A percentile compares a stretch with the other conserved stretches of the same genome.
These are phyloP conservation scores for Dendronephthya gigantea DNA, from an alignment of 64 coral and sea anemone species.

Conservation along the genomic window DNA sequence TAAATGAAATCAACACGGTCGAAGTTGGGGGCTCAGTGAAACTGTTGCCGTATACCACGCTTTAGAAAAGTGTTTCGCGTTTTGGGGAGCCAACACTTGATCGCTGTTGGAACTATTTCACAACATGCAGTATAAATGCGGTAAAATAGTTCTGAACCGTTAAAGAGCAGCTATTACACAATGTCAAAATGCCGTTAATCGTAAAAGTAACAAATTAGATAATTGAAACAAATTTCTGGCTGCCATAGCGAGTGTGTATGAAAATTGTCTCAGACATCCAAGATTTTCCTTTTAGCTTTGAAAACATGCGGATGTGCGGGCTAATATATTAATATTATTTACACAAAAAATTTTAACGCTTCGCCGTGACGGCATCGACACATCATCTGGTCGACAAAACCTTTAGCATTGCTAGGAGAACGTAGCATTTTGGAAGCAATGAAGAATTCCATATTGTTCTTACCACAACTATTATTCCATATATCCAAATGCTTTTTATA, in stretches of 20 bases:
- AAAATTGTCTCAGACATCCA: neutral
- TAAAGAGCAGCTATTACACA: neutral
- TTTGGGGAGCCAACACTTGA: neutral
- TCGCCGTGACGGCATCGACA: neutral
- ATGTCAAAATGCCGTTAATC: neutral
- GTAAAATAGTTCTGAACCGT: neutral
- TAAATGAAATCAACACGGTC: too few species aligned
- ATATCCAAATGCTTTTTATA: neutral
- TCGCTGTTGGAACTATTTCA: neutral
- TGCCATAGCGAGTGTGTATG: neutral
- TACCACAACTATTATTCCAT: neutral
- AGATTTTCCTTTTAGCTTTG: neutral
- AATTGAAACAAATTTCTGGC: neutral
- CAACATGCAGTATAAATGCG: neutral
- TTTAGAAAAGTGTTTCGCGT: neutral
- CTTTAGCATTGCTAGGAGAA: neutral
- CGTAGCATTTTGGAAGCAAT: neutral
- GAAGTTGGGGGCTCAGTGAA: too few species aligned
- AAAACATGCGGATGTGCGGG: neutral
- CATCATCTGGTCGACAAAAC: neutral
- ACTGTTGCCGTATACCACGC: too few species aligned
- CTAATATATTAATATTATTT: slow-evolving; percentile 6
- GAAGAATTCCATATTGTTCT: neutral
- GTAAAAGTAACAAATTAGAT: neutral
- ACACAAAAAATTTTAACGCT: neutral